phyloP scores from a whole-genome alignment of 1,140 invertebrate species.

The Drosophila nannoptera region DNA sequence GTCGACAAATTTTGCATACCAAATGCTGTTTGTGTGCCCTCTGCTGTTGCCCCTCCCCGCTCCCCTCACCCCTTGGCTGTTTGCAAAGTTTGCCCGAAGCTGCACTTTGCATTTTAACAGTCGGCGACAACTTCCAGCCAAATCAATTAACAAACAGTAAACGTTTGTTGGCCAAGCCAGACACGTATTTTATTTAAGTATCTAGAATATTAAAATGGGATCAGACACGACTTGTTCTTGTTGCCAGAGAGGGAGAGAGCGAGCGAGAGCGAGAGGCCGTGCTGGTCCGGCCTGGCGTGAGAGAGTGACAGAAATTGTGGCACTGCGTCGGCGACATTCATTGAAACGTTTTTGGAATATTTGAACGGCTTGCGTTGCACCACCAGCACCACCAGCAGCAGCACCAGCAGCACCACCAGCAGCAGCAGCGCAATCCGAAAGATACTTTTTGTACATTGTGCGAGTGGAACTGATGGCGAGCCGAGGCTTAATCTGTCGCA shows the following conservation, averaged over 20 bases:
- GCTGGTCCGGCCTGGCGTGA: neutral
- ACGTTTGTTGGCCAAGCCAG: constrained; percentile 76
- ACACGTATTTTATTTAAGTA: constrained; percentile 78
- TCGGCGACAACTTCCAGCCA: constrained; percentile 61
- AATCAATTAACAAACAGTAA: constrained; percentile 79
- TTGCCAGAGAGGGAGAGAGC: constrained; percentile 10
- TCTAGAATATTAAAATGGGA: constrained; percentile 79
- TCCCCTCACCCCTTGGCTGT: too few species aligned
- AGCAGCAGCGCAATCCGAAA: constrained; percentile 22
- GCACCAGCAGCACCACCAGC: too few species aligned
- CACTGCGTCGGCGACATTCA: constrained; percentile 74
- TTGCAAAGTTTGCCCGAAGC: constrained; percentile 41
- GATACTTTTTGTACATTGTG: constrained; percentile 50
- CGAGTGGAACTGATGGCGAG: constrained; percentile 18
- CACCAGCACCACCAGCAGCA: constrained; percentile 23
- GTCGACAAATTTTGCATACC: constrained; percentile 76
- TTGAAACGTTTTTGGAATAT: constrained; percentile 76
- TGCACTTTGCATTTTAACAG: constrained; percentile 78
- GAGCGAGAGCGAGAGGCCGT: neutral
- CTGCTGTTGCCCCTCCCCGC: too few species aligned
- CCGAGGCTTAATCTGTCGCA: constrained; percentile 56
- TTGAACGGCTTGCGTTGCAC: constrained; percentile 51
- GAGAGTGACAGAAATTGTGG: constrained; percentile 66
- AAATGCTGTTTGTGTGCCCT: constrained; percentile 46
- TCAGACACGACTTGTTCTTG: constrained; percentile 66